These are phyloP conservation scores for Opisthograptis luteolata DNA, from an alignment of 2,888 invertebrate species.

Conservation along the genomic window DNA sequence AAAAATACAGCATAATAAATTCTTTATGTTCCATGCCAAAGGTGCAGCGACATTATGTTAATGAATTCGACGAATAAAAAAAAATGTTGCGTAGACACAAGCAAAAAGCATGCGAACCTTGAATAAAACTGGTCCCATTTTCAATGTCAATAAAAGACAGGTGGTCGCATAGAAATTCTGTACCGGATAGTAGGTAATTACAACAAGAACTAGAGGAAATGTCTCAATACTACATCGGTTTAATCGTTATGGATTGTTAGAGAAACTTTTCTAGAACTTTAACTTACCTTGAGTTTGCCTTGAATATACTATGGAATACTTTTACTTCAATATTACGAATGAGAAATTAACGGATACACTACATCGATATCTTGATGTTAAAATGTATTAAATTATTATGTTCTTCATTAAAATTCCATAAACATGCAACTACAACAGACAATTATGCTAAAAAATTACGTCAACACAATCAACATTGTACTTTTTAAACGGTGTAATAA, in stretches of 20 bases:
- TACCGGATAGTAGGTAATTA: slow-evolving; percentile 34
- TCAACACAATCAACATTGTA: too few species aligned
- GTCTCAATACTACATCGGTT: slow-evolving; percentile 32
- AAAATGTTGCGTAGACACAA: slow-evolving; percentile 11
- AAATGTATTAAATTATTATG: too few species aligned
- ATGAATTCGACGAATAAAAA: slow-evolving; percentile 25
- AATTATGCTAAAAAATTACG: too few species aligned
- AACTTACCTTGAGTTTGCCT: slow-evolving; percentile 4
- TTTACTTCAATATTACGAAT: too few species aligned
- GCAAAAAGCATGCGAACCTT: slow-evolving; percentile 34
- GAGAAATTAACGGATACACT: slow-evolving; percentile 5
- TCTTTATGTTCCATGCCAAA: slow-evolving; percentile 9
- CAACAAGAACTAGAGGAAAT: slow-evolving; percentile 35
- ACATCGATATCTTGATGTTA: too few species aligned
- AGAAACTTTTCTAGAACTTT: slow-evolving; percentile 23
- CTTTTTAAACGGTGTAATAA: slow-evolving; percentile 7
- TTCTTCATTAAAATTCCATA: too few species aligned
- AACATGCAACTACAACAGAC: too few species aligned
- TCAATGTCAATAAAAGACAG: slow-evolving; percentile 37
- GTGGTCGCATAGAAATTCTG: slow-evolving; percentile 31
- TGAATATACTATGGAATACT: too few species aligned
- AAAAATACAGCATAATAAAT: not conserved
- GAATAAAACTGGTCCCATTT: slow-evolving; percentile 35
- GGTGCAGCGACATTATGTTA: slow-evolving; percentile 25
- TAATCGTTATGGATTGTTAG: slow-evolving; percentile 16